Evolutionary conservation across 2,113 vertebrate genomes (phyloP), one percentile per base, ranked within the genome.

Genomic region (Catharus fuscescens): DNA sequence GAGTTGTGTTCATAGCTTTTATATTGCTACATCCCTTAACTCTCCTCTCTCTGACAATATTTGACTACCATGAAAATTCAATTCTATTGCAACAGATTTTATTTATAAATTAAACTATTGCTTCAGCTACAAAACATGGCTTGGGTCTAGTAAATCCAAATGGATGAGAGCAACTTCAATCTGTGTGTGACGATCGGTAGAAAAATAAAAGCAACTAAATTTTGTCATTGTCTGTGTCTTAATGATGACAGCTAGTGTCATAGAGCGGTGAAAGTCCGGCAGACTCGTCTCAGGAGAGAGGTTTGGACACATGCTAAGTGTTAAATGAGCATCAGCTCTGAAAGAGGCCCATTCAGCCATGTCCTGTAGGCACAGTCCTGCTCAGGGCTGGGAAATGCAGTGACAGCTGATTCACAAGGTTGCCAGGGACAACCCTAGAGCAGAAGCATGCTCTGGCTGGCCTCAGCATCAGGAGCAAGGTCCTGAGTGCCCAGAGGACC

Each of bases 241-340:
- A 24, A 29, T 32, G 15, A 67, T 81, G 54, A 20, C 20, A 40
- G 14, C 6, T 71, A 19, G 8, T 47, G 29, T 53, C n/a, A n/a
- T 16, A 54, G 9, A 74, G 26, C n/a, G 48, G 18, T 34, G 45
- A 73, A 89, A 69, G 26, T 16, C 16, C 65, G 42, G 13, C 25
- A 84, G 23, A 15, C 10, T 29, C 66, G 34, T 5, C 70, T 66
- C 19, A 70, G 59, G 52, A 44, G 11, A 72, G 29, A 66, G 56
- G 9, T 65, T 36, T 57, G 54, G 18, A 36, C 25, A 9, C 0
- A 0, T 40, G 12, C 47, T 53, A 20, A 28, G 3, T 50, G 14
- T 80, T 57, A 72, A 44, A 21, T 0, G 5, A 56, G 12, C 29
- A 65, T 34, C 20, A 62, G 6, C 38, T 80, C 40, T 9, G 10